These are phyloP conservation scores for Bothrops jararaca DNA, from an alignment of 2,113 vertebrate species.

Conservation along the genomic window DNA sequence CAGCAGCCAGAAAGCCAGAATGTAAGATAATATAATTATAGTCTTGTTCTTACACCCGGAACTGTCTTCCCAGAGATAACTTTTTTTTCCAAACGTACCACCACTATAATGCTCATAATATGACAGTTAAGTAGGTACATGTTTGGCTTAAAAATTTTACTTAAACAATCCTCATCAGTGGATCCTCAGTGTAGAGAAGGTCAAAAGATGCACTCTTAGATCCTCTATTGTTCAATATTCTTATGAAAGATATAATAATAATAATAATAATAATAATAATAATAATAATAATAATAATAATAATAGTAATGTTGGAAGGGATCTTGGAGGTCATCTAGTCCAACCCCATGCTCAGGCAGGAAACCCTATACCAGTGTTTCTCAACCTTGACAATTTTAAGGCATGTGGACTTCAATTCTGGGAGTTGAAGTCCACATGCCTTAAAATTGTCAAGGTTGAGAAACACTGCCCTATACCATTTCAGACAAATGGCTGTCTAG, in stretches of 20 bases:
- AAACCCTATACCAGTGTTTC: too few relatives aligned
- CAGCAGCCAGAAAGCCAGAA: background rate
- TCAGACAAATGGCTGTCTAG: too few relatives aligned
- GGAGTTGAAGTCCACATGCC: too few relatives aligned
- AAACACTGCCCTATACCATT: too few relatives aligned
- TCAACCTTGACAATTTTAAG: too few relatives aligned
- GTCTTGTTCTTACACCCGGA: background rate
- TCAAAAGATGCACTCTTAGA: background rate
- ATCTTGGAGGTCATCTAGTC: too few relatives aligned
- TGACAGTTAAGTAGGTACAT: background rate
- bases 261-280: too few relatives aligned
- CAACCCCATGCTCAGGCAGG: too few relatives aligned
- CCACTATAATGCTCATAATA: background rate
- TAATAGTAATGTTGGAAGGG: too few relatives aligned
- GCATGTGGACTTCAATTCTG: too few relatives aligned
- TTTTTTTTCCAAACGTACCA: background rate
- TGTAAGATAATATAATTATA: background rate
- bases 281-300: too few relatives aligned
- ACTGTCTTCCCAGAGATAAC: background rate
- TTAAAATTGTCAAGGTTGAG: too few relatives aligned
- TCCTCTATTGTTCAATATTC: background rate
- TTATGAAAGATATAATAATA: background rate
- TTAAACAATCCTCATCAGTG: background rate
- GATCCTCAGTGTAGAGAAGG: background rate
- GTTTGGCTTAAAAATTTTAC: background rate